Percentiles rank a stretch among this genome's conserved stretches.
Conservation (phyloP, 2,797 vertebrate genomes). For the Anguilla pacifica region DNA sequence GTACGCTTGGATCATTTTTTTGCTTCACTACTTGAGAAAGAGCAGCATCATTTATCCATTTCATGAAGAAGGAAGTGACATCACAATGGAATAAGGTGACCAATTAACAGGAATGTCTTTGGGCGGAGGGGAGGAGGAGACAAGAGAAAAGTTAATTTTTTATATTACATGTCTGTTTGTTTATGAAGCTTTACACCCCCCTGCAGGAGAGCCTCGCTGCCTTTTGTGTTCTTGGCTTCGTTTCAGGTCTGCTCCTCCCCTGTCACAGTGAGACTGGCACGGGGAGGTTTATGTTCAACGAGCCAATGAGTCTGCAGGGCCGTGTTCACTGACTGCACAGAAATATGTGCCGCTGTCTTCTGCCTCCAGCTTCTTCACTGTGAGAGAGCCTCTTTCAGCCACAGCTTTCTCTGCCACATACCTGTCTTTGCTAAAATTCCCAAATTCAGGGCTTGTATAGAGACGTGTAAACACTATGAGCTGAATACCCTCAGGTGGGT, state of each 20-base stretch:
- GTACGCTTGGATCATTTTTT: neutral
- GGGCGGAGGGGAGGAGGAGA: too few species aligned
- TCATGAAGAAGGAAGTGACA: neutral
- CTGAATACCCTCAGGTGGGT: conserved; percentile 7
- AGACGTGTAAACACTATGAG: neutral
- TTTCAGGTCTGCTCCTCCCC: too few species aligned
- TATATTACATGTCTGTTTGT: neutral
- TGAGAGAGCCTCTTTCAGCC: conserved; percentile 39
- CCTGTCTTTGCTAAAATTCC: conserved; percentile 13
- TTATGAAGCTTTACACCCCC: neutral
- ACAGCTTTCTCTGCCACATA: conserved; percentile 38
- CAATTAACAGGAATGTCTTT: too few species aligned
- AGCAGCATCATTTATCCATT: neutral
- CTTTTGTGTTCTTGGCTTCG: too few species aligned
- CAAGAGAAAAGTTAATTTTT: too few species aligned
- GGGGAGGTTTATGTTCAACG: conserved; percentile 36
- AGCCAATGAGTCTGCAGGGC: conserved; percentile 29
- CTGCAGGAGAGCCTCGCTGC: conserved; percentile 4
- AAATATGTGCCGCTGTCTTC: conserved; percentile 52
- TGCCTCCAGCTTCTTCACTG: conserved; percentile 37
- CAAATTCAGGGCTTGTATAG: conserved; percentile 27
- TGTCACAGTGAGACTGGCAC: too few species aligned
- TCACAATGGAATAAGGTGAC: too few species aligned
- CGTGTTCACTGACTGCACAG: conserved; percentile 56
- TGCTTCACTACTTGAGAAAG: neutral